Conservation (phyloP, 2,888 invertebrate species). For the Eupithecia pulchellata region DNA sequence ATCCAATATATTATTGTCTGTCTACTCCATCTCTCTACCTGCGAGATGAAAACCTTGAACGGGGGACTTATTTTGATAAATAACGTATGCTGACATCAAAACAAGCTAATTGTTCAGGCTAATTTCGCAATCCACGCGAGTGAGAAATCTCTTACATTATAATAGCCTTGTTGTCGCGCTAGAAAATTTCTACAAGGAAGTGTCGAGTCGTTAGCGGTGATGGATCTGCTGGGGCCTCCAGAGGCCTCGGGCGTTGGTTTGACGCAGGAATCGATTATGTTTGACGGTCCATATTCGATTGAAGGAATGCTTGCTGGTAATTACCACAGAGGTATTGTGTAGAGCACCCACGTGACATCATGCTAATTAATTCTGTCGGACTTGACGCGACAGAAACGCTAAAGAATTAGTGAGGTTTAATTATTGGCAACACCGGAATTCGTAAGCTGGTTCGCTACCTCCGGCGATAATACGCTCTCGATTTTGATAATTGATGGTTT, state of each 20-base stretch:
- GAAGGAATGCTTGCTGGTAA: slow-evolving; percentile 69
- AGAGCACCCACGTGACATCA: slow-evolving; percentile 66
- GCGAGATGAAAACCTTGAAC: slow-evolving; percentile 42
- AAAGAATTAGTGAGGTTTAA: slow-evolving; percentile 69
- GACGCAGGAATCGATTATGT: slow-evolving; percentile 78
- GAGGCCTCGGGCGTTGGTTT: slow-evolving; percentile 61
- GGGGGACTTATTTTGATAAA: slow-evolving; percentile 25
- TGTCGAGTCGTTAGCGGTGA: slow-evolving; percentile 66
- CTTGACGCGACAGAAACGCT: slow-evolving; percentile 67
- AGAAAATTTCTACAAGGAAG: slow-evolving; percentile 62
- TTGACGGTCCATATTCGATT: slow-evolving; percentile 74
- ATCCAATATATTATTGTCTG: slow-evolving; percentile 70
- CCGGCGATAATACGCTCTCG: slow-evolving; percentile 54
- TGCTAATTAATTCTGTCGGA: slow-evolving; percentile 79
- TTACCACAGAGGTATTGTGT: slow-evolving; percentile 65
- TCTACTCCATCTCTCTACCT: slow-evolving; percentile 64
- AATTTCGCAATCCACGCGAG: slow-evolving; percentile 56
- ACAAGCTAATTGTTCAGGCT: slow-evolving; percentile 39
- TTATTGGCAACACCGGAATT: slow-evolving; percentile 54
- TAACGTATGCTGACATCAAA: slow-evolving; percentile 24
- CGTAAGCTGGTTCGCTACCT: slow-evolving; percentile 52
- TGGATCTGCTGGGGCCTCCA: slow-evolving; percentile 61
- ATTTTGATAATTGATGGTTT: slow-evolving; percentile 61
- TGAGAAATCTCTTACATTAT: slow-evolving; percentile 50
- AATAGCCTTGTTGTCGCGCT: slow-evolving; percentile 55